Evolutionary conservation across 2,888 invertebrate genomes (phyloP).

Genomic region (Thera britannica): DNA sequence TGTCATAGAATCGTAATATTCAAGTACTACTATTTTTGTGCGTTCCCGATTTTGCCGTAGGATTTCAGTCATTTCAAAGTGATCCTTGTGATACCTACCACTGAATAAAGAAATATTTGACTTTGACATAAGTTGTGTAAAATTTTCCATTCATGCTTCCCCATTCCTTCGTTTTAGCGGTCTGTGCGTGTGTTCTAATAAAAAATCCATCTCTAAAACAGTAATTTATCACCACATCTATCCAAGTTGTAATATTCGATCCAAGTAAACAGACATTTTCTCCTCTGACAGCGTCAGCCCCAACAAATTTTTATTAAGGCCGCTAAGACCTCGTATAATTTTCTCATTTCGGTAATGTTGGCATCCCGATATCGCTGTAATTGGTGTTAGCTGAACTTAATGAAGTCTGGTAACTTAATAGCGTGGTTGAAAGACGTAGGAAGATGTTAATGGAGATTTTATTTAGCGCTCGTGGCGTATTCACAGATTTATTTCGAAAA

Average conservation of each 20-base stretch:
- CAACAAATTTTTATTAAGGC: conserved; percentile 81
- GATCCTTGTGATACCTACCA: too few species aligned
- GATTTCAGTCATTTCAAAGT: too few species aligned
- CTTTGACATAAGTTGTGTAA: too few species aligned
- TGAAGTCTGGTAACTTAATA: conserved; percentile 27
- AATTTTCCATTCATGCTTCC: too few species aligned
- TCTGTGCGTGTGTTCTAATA: not conserved
- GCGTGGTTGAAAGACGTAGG: conserved; percentile 11
- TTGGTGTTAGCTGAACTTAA: conserved; percentile 36
- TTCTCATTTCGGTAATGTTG: conserved; percentile 67
- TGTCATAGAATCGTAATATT: too few species aligned
- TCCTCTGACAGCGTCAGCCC: conserved; percentile 63
- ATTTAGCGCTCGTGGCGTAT: not conserved
- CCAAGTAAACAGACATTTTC: conserved; percentile 52
- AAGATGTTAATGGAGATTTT: not conserved
- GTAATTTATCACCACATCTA: conserved; percentile 2
- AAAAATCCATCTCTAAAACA: not conserved
- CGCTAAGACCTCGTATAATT: conserved; percentile 80
- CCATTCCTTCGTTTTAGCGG: too few species aligned
- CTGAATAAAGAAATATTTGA: too few species aligned
- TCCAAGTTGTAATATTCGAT: conserved; percentile 21
- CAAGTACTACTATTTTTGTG: too few species aligned
- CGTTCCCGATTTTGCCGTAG: too few species aligned
- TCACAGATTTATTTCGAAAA: not conserved
- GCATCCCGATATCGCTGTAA: conserved; percentile 28